Base-by-base conservation (phyloP, 2,113 vertebrate species). In the Bufo gargarizans region DNA sequence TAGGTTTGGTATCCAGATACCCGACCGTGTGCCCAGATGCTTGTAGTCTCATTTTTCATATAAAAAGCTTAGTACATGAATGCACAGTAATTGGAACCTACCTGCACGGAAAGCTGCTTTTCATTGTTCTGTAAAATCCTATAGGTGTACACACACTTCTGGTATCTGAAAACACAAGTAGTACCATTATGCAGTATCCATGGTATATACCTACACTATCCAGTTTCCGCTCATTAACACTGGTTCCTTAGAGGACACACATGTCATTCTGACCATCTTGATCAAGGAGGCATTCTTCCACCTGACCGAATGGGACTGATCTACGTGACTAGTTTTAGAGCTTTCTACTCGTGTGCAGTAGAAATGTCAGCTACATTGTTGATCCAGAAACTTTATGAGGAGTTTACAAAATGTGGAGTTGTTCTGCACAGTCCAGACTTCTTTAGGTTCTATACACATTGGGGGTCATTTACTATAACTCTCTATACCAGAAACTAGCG, bases 101-200 rank as follows among this genome's bases (percentile, higher is more conserved):
- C 98, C 97, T 99, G 97, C 50, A 99, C 97, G 55, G 97, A 98
- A 53, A 99, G 95, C 89, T 96, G 96, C 47, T 96, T 97, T 1
- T 99, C 97, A 80, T 97, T 97, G 89, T 97, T 98, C 0, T 97
- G 97, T 90, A 99, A 94, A 90, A 99, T 99, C 91, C 98, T 95
- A 93, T 99, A 99, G 0, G 98, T 99, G 91, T 99, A 98, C 84
- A 99, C 97, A 0, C 97, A 97, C 49, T 97, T 98, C 92, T 95
- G 96, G 92, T 92, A 97, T 92, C 98, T 99, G 94, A n/a, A 94
- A 95, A 4, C 22, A 89, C 14, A 89, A 67, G 49, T 84, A 22
- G 63, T 65, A 67, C n/a, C 3, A 20, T 63, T 49, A 65, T 8
- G 50, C 43, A 83, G 33, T 50, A 67, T 67, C 33, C 8, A 14